phyloP scores from a whole-genome alignment of 1,140 invertebrate species.

The Ips typographus region DNA sequence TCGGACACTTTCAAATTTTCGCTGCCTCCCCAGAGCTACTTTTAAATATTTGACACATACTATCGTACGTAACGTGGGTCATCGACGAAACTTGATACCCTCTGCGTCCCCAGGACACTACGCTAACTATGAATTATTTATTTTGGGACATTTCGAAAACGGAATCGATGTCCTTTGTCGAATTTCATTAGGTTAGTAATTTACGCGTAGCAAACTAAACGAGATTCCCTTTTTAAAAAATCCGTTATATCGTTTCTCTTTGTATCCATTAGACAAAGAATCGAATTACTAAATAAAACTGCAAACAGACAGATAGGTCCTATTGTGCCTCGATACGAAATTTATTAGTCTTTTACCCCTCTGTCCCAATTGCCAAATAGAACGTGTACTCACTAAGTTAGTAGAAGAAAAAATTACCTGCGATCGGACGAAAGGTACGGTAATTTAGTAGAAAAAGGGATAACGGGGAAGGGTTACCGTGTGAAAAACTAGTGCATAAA shows the following conservation, averaged over 20 bases:
- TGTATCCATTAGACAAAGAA: conserved; percentile 27
- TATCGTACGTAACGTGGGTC: conserved; percentile 53
- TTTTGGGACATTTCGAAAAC: conserved; percentile 27
- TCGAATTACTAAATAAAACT: conserved; percentile 23
- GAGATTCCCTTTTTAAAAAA: background rate
- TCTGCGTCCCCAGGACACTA: conserved; percentile 7
- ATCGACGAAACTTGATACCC: conserved; percentile 50
- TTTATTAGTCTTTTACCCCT: conserved; percentile 27
- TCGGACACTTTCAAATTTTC: conserved; percentile 54
- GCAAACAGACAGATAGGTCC: conserved; percentile 28
- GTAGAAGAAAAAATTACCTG: conserved; percentile 17
- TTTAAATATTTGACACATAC: conserved; percentile 55
- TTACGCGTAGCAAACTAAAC: background rate
- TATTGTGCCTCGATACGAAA: conserved; percentile 27
- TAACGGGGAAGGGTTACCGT: conserved; percentile 13
- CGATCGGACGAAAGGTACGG: conserved; percentile 9
- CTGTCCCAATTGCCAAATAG: conserved; percentile 14
- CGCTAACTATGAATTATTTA: conserved; percentile 34
- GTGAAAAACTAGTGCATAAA: conserved; percentile 5
- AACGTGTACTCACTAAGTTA: conserved; percentile 6
- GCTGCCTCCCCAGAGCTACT: conserved; percentile 50
- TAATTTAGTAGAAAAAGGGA: conserved; percentile 14
- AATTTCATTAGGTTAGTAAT: conserved; percentile 12
- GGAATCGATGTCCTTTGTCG: background rate
- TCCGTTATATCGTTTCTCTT: conserved; percentile 24